These are phyloP conservation scores for Wiebesia pumilae DNA, from an alignment of 1,140 invertebrate genomes.

Conservation along the genomic window DNA sequence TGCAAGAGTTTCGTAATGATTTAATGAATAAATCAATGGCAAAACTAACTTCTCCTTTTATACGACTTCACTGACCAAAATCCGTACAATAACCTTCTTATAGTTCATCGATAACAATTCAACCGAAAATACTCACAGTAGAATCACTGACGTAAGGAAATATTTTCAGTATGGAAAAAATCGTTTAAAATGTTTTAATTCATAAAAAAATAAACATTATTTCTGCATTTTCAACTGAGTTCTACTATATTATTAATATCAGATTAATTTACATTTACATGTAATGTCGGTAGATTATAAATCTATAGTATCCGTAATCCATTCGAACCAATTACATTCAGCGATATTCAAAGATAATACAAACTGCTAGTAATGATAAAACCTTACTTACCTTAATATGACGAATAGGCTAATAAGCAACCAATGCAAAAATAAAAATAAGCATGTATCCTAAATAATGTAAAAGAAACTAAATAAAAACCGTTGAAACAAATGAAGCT, in stretches of 20 bases:
- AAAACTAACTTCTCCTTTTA: constrained; percentile 34
- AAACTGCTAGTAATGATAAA: background rate
- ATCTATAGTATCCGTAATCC: background rate
- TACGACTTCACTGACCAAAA: constrained; percentile 13
- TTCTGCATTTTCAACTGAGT: background rate
- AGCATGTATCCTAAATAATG: background rate
- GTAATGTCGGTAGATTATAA: background rate
- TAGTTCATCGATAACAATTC: constrained; percentile 11
- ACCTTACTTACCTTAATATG: background rate
- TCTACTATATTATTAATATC: background rate
- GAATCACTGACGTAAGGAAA: background rate
- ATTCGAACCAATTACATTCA: background rate
- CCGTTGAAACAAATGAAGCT: background rate
- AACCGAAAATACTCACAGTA: background rate
- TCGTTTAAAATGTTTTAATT: background rate
- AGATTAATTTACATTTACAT: background rate
- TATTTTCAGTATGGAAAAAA: background rate
- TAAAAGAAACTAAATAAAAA: no score
- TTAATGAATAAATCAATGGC: constrained; percentile 49
- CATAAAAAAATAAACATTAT: background rate
- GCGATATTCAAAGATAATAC: background rate
- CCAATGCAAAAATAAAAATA: background rate
- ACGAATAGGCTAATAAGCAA: background rate
- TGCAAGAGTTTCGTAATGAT: constrained; percentile 39
- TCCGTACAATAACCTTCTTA: constrained; percentile 23